Percentiles rank a stretch among this genome's conserved stretches.
Conservation (phyloP, 92 coral and sea anemone species). For the Bergia puertoricense region DNA sequence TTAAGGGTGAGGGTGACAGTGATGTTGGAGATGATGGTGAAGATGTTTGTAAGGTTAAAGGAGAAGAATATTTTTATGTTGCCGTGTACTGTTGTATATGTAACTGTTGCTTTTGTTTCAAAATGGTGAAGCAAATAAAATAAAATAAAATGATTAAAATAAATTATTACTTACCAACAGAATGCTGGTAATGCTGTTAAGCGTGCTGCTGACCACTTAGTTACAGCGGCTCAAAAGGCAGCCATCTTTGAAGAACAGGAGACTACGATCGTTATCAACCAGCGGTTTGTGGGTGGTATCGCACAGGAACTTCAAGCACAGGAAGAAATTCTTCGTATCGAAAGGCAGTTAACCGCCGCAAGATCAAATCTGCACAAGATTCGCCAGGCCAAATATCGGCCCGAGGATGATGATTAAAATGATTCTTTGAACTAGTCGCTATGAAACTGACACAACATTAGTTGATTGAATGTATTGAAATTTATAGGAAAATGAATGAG, state of each 20-base stretch:
- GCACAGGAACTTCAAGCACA: constrained; percentile 98
- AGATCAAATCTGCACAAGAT: constrained; percentile 82
- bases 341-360: constrained; percentile 86
- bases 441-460: background rate
- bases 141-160: background rate
- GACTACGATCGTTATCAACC: constrained; percentile 94
- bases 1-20: background rate
- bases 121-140: too few species aligned
- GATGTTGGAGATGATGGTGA: background rate
- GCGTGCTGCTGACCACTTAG: constrained; percentile 95
- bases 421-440: background rate
- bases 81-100: background rate
- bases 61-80: background rate
- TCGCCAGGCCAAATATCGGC: constrained; percentile 89
- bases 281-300: constrained; percentile 97
- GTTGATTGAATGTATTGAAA: background rate
- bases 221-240: constrained; percentile 94
- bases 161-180: constrained; percentile 46
- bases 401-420: constrained; percentile 81
- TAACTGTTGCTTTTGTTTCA: too few species aligned
- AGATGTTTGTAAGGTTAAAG: background rate
- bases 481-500: background rate
- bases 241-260: constrained; percentile 98
- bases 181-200: constrained; percentile 97
- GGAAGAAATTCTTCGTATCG: constrained; percentile 92